A percentile compares a stretch with the other conserved stretches of the same genome.
Conservation (phyloP, 1,140 invertebrate genomes). For the Dendrolimus kikuchii region DNA sequence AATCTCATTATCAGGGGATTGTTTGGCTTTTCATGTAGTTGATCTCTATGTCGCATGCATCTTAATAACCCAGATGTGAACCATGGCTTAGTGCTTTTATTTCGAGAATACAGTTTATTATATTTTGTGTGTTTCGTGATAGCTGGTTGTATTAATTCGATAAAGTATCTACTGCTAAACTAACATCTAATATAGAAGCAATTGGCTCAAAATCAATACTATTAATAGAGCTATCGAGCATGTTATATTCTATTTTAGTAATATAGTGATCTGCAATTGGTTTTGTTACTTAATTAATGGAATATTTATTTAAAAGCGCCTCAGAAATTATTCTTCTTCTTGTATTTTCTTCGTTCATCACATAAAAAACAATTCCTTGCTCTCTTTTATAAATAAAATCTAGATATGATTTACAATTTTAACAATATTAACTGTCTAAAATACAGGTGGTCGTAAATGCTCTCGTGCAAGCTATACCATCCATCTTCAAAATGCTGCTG, state of each 20-base stretch:
- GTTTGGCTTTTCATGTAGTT: no score
- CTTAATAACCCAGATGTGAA: constrained; percentile 1
- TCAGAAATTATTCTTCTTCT: constrained; percentile 55
- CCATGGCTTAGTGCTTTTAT: constrained; percentile 2
- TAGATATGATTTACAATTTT: not conserved
- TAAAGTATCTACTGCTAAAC: not conserved
- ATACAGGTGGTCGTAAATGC: constrained; percentile 88
- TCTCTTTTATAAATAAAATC: no score
- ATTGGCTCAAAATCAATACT: constrained; percentile 1
- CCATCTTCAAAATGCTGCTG: constrained; percentile 95
- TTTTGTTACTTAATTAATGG: no score
- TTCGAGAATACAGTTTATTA: not conserved
- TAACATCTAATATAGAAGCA: not conserved
- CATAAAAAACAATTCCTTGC: no score
- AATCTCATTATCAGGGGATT: no score
- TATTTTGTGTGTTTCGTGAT: not conserved
- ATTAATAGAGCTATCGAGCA: not conserved
- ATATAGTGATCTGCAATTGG: no score
- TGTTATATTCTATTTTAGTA: not conserved
- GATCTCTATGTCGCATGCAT: not conserved
- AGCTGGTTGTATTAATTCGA: not conserved
- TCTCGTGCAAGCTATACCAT: constrained; percentile 94
- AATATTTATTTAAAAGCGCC: constrained; percentile 58
- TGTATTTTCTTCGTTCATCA: constrained; percentile 46
- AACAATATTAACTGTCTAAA: constrained; percentile 2